Conservation (phyloP, 2,113 vertebrate species). For the Cyrtonyx montezumae region DNA sequence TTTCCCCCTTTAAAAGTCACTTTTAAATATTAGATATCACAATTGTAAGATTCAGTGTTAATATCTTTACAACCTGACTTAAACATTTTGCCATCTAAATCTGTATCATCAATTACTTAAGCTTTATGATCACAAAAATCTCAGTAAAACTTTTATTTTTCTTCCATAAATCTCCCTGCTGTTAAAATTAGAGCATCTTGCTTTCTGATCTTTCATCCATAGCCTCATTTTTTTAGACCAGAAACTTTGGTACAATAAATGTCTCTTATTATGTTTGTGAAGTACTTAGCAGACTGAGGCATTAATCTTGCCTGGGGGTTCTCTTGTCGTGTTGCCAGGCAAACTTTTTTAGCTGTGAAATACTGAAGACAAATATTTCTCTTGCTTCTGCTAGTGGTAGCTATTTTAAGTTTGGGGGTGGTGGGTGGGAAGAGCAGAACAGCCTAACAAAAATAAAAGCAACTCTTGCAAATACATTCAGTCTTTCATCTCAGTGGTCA, state of each 20-base stretch:
- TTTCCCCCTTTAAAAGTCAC: not conserved
- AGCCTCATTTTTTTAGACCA: not conserved
- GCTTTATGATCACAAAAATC: not conserved
- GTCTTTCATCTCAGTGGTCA: slow-evolving; percentile 31
- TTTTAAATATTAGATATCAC: not conserved
- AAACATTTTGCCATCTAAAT: not conserved
- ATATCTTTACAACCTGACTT: not conserved
- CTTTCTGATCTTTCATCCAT: not conserved
- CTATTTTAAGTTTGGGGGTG: not conserved
- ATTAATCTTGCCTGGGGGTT: not conserved
- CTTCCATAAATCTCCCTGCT: not conserved
- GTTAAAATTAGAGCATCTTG: not conserved
- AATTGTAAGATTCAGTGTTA: not conserved
- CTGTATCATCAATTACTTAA: not conserved
- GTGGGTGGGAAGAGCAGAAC: not conserved
- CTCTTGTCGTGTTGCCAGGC: not conserved
- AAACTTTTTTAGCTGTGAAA: not conserved
- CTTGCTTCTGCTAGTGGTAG: not conserved
- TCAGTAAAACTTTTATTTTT: not conserved
- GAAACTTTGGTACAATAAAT: not conserved
- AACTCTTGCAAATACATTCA: slow-evolving; percentile 4
- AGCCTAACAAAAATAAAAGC: not conserved
- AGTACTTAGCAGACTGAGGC: not conserved
- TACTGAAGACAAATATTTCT: not conserved
- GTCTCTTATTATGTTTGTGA: not conserved